These are phyloP conservation scores for Sphaerodactylus townsendi DNA, from an alignment of 2,113 vertebrate species.

Conservation along the genomic window DNA sequence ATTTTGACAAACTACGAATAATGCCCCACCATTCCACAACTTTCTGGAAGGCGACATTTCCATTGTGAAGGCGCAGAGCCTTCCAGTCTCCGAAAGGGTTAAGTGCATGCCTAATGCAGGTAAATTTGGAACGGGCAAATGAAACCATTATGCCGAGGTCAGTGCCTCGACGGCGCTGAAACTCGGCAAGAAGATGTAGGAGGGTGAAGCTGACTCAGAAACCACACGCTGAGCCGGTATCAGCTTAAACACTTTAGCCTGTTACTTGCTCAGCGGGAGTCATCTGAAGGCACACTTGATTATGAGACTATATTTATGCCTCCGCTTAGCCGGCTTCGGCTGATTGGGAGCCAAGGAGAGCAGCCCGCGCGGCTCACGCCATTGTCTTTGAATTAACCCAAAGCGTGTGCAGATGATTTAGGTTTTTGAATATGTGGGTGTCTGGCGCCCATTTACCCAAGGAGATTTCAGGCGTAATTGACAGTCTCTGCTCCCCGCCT, in stretches of 20 bases:
- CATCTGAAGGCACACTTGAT: conserved; percentile 58
- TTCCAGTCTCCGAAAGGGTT: conserved; percentile 30
- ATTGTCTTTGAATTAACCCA: conserved; percentile 50
- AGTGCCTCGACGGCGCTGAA: conserved; percentile 56
- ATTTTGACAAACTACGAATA: background rate
- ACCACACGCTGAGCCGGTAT: conserved; percentile 68
- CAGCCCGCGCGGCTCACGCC: conserved; percentile 21
- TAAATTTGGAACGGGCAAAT: conserved; percentile 56
- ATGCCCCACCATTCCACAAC: background rate
- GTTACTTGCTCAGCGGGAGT: conserved; percentile 65
- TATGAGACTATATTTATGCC: conserved; percentile 67
- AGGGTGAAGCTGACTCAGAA: conserved; percentile 68
- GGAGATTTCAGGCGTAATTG: conserved; percentile 24
- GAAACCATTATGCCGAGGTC: conserved; percentile 59
- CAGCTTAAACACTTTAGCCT: conserved; percentile 71
- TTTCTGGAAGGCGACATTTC: background rate
- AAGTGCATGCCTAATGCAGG: conserved; percentile 56
- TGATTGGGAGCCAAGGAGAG: conserved; percentile 28
- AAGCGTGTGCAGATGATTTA: conserved; percentile 3
- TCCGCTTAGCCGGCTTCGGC: conserved; percentile 56
- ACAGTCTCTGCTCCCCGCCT: background rate
- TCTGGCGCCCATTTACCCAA: conserved; percentile 29
- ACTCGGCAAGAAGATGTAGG: conserved; percentile 47
- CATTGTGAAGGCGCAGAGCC: background rate
- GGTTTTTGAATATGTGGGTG: conserved; percentile 39